phyloP scores from a whole-genome alignment of 2,797 vertebrate species.

The Hemitrygon akajei region DNA sequence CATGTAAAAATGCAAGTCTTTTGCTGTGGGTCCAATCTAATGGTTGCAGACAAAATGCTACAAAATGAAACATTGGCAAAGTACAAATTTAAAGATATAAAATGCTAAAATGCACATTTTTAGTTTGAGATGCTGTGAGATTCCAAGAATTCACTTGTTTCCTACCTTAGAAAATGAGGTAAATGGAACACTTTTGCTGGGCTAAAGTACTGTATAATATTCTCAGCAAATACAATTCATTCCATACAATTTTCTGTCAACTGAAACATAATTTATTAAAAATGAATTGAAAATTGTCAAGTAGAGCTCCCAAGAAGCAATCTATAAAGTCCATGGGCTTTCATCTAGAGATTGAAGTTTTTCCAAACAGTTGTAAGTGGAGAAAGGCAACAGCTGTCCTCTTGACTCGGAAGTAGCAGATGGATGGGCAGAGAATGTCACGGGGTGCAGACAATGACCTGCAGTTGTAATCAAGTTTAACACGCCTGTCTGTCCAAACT shows the following conservation, averaged over 20 bases:
- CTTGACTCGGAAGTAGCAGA: slow-evolving; percentile 41
- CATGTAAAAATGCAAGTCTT: background rate
- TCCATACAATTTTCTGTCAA: background rate
- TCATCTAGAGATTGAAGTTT: slow-evolving; percentile 19
- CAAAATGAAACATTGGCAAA: background rate
- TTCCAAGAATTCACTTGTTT: background rate
- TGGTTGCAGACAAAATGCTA: background rate
- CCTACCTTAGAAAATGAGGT: background rate
- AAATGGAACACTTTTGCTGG: background rate
- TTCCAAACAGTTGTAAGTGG: slow-evolving; percentile 29
- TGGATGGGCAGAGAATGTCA: slow-evolving; percentile 44
- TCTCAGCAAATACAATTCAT: background rate
- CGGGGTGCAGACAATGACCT: slow-evolving; percentile 42
- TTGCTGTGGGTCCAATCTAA: background rate
- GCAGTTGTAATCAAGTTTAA: slow-evolving; percentile 51
- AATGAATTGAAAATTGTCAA: background rate
- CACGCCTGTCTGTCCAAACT: slow-evolving; percentile 45
- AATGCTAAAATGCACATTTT: slow-evolving; percentile 10
- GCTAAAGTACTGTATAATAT: background rate
- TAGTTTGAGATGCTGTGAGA: background rate
- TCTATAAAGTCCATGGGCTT: slow-evolving; percentile 6
- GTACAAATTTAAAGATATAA: background rate
- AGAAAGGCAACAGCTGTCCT: slow-evolving; percentile 47
- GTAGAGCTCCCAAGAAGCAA: background rate
- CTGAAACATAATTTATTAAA: slow-evolving; percentile 13